Percentiles rank a stretch among this genome's conserved stretches.
These are phyloP conservation scores for Myanophis thanlyinensis DNA, from an alignment of 2,113 vertebrate genomes.

Conservation along the genomic window DNA sequence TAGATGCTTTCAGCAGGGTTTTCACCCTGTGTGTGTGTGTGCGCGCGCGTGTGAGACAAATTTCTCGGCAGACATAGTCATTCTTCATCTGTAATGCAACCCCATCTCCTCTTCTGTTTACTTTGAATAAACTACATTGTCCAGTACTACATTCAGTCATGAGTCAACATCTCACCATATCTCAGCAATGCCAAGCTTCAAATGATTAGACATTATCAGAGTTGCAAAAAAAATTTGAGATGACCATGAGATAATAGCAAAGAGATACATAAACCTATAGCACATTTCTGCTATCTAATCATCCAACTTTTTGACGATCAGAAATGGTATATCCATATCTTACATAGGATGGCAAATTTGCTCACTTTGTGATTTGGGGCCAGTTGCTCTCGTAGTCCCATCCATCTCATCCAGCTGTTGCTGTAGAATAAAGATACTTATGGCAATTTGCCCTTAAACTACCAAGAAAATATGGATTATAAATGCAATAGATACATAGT, in stretches of 20 bases:
- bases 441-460: neutral
- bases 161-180: neutral
- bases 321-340: neutral
- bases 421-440: neutral
- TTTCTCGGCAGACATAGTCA: neutral
- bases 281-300: neutral
- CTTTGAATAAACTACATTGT: neutral
- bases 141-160: neutral
- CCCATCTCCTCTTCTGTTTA: neutral
- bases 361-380: neutral
- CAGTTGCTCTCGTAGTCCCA: neutral
- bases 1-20: neutral
- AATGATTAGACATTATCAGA: neutral
- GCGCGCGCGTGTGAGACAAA: neutral
- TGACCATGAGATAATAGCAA: neutral
- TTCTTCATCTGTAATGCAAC: neutral
- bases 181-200: neutral
- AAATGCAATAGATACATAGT: neutral
- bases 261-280: neutral
- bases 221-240: neutral
- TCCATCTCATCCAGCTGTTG: neutral
- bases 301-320: neutral
- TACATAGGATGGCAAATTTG: neutral
- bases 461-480: neutral
- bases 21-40: neutral